phyloP scores from a whole-genome alignment of 2,888 invertebrate genomes.

The Unio delphinus region DNA sequence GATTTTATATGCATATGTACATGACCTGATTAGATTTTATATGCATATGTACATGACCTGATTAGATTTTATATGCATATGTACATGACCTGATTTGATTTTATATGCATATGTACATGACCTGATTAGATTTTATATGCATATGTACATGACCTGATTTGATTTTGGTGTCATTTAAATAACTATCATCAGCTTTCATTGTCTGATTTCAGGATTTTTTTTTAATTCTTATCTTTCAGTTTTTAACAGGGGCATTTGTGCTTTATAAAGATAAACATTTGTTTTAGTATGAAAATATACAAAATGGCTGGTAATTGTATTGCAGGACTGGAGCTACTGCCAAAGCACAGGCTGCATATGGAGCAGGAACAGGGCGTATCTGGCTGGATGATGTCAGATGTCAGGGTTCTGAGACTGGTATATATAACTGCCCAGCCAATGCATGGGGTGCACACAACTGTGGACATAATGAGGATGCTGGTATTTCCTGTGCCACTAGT shows the following conservation, averaged over 20 bases:
- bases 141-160: no score
- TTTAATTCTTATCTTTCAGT: neutral
- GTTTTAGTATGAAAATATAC: neutral
- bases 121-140: no score
- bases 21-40: no score
- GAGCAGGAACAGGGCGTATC: slow-evolving; percentile 27
- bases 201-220: no score
- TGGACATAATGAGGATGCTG: slow-evolving; percentile 78
- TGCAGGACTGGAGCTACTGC: slow-evolving; percentile 23
- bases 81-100: no score
- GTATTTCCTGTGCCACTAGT: slow-evolving; percentile 71
- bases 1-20: no score
- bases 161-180: no score
- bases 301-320: slow-evolving; percentile 6
- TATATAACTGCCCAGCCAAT: slow-evolving; percentile 22
- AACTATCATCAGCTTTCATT: no score
- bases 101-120: no score
- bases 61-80: no score
- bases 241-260: no score
- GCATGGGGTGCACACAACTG: slow-evolving; percentile 37
- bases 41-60: no score
- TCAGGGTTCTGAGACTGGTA: slow-evolving; percentile 22
- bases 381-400: slow-evolving; percentile 33
- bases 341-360: slow-evolving; percentile 18
- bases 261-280: neutral